phyloP scores from a whole-genome alignment of 1,140 invertebrate genomes.

The Mercenaria mercenaria region DNA sequence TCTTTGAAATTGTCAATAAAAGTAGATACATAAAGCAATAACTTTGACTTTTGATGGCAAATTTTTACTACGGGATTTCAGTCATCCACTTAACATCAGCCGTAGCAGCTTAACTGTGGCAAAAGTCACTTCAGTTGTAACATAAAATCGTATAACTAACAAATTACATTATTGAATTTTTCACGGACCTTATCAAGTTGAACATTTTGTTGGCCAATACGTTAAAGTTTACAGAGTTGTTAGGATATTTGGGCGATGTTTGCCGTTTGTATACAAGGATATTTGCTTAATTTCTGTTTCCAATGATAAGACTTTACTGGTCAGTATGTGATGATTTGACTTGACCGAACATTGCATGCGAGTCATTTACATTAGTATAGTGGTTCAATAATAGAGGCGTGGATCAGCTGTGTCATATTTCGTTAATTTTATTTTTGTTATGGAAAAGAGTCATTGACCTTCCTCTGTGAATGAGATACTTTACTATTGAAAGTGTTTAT shows the following conservation, averaged over 20 bases:
- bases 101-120: neutral
- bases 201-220: constrained; percentile 21
- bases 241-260: constrained; percentile 32
- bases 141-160: constrained; percentile 6
- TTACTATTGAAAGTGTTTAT: neutral
- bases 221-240: constrained; percentile 10
- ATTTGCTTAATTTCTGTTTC: constrained; percentile 50
- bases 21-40: constrained; percentile 10
- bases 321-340: constrained; percentile 7
- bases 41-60: constrained; percentile 4
- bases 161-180: constrained; percentile 38
- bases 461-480: neutral
- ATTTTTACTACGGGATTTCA: constrained; percentile 17
- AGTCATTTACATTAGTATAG: neutral
- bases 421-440: no score
- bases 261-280: constrained; percentile 40
- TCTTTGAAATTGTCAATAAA: constrained; percentile 51
- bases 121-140: constrained; percentile 35
- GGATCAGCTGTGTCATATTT: no score
- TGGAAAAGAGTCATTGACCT: neutral
- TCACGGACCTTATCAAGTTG: constrained; percentile 29
- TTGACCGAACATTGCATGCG: neutral
- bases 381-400: no score
- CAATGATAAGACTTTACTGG: constrained; percentile 35
- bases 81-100: neutral